Conservation (phyloP, 2,888 invertebrate species). For the Dicyrtomina minuta region DNA sequence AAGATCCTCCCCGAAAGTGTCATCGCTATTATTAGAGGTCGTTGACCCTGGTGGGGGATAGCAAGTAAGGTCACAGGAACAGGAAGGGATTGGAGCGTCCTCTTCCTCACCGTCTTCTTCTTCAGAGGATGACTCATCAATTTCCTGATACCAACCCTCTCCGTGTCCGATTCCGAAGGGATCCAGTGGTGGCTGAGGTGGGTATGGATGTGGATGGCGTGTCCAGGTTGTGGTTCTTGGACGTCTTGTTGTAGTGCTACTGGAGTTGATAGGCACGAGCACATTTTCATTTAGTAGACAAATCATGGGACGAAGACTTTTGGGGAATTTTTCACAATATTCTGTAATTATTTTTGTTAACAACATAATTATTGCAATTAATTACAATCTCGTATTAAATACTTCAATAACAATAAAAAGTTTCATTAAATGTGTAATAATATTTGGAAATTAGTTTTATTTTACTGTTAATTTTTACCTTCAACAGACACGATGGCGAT, state of each 20-base stretch:
- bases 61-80: conserved; percentile 24
- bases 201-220: neutral
- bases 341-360: conserved; percentile 19
- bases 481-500: neutral
- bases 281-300: conserved; percentile 15
- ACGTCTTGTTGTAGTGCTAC: conserved; percentile 1
- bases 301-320: conserved; percentile 19
- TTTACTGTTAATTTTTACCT: neutral
- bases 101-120: conserved; percentile 10
- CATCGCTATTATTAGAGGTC: neutral
- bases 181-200: neutral
- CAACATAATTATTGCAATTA: neutral
- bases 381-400: too few relatives aligned
- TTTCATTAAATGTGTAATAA: neutral
- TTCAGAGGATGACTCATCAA: conserved; percentile 8
- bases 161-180: too few relatives aligned
- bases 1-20: neutral
- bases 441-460: neutral
- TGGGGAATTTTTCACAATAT: conserved; percentile 26
- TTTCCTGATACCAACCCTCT: conserved; percentile 1
- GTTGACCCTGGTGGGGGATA: neutral
- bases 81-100: neutral
- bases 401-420: neutral
- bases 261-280: neutral
- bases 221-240: neutral